A percentile compares a stretch with the other conserved stretches of the same genome.
Evolutionary conservation across 2,113 vertebrate genomes (phyloP).

Genomic region (Atlantisia rogersi): DNA sequence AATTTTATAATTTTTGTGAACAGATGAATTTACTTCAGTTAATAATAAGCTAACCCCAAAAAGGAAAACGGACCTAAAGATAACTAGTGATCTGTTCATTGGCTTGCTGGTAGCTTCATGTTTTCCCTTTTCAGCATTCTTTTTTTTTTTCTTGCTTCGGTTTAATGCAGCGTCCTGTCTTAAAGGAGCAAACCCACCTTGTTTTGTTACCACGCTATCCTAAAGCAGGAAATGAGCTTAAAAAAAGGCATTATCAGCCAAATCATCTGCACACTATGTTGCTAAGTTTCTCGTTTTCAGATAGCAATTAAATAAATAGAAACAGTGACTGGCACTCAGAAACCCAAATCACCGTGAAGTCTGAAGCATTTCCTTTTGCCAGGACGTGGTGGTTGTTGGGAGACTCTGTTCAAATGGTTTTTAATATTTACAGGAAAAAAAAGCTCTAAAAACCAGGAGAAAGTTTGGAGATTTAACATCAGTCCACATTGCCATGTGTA

Average conservation of each 20-base stretch:
- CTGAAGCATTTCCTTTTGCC: slow-evolving; percentile 43
- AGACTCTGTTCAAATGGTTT: neutral
- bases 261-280: slow-evolving; percentile 22
- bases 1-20: neutral
- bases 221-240: slow-evolving; percentile 35
- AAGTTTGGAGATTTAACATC: neutral
- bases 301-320: slow-evolving; percentile 50
- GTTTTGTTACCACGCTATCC: neutral
- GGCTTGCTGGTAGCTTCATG: neutral
- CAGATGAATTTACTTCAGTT: slow-evolving; percentile 25
- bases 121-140: neutral
- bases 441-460: neutral
- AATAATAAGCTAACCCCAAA: slow-evolving; percentile 9
- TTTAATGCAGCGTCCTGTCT: neutral
- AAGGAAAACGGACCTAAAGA: neutral
- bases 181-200: neutral
- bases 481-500: neutral
- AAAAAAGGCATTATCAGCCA: neutral
- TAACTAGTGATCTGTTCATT: slow-evolving; percentile 5
- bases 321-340: slow-evolving; percentile 31
- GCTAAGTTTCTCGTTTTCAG: slow-evolving; percentile 49
- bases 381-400: neutral
- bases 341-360: slow-evolving; percentile 46
- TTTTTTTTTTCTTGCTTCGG: neutral
- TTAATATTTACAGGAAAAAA: neutral